Conservation (phyloP, 2,888 invertebrate species). For the Oegoconia quadripuncta region DNA sequence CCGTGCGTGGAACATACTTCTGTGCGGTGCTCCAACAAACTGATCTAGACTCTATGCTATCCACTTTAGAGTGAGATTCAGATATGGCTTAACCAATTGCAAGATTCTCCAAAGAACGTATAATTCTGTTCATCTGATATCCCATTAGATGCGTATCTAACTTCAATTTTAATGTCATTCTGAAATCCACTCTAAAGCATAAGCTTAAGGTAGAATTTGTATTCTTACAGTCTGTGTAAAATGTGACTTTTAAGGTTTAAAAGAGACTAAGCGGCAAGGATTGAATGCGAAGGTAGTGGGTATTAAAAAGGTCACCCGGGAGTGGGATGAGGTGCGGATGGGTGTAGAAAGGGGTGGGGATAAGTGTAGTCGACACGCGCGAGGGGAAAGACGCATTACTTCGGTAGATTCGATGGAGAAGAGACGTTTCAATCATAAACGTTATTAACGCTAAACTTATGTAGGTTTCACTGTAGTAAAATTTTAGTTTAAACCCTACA, state of each 20-base stretch:
- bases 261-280: constrained; percentile 41
- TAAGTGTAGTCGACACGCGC: constrained; percentile 35
- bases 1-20: constrained; percentile 43
- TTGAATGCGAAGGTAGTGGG: constrained; percentile 48
- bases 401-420: constrained; percentile 23
- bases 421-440: constrained; percentile 28
- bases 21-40: constrained; percentile 22
- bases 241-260: constrained; percentile 55
- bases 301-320: constrained; percentile 58
- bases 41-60: constrained; percentile 34
- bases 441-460: constrained; percentile 13
- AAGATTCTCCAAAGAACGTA: constrained; percentile 63
- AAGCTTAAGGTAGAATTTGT: not conserved
- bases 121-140: constrained; percentile 50
- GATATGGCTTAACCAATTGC: constrained; percentile 24
- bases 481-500: too few species aligned
- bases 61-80: constrained; percentile 27
- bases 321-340: constrained; percentile 27
- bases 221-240: constrained; percentile 26
- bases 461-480: too few species aligned
- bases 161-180: constrained; percentile 27
- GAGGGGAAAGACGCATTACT: constrained; percentile 54
- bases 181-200: constrained; percentile 27
- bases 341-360: constrained; percentile 34
- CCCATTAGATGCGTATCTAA: constrained; percentile 61